These are phyloP conservation scores for Andricus grossulariae DNA, from an alignment of 1,140 invertebrate species.

Conservation along the genomic window DNA sequence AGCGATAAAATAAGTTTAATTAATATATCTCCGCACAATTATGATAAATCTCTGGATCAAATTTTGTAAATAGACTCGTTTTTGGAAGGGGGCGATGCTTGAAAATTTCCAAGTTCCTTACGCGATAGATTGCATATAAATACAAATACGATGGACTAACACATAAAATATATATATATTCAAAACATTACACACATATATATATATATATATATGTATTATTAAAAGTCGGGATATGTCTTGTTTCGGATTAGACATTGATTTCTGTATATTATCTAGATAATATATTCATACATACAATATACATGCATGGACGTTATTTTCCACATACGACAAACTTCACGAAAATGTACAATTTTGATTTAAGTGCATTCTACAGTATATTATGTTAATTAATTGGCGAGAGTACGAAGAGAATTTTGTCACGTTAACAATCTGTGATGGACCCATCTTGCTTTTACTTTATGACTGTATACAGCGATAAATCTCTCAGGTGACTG, in stretches of 20 bases:
- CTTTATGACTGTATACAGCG: constrained; percentile 64
- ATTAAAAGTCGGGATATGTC: constrained; percentile 32
- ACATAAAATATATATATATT: constrained; percentile 22
- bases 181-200: too few relatives aligned
- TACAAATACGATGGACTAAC: constrained; percentile 31
- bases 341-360: constrained; percentile 21
- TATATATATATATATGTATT: constrained; percentile 36
- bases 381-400: constrained; percentile 36
- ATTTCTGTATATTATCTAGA: constrained; percentile 27
- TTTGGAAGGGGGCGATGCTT: neutral
- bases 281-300: constrained; percentile 1
- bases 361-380: constrained; percentile 1
- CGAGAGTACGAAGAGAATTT: constrained; percentile 44
- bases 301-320: constrained; percentile 24
- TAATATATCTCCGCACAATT: constrained; percentile 8
- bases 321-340: constrained; percentile 26
- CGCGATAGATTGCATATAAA: constrained; percentile 36
- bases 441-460: constrained; percentile 61
- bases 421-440: constrained; percentile 58
- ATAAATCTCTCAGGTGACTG: constrained; percentile 63
- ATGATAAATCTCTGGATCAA: neutral
- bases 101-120: constrained; percentile 24
- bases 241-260: neutral
- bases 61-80: constrained; percentile 6
- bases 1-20: neutral